A percentile compares a stretch with the other conserved stretches of the same genome.
phyloP scores from a whole-genome alignment of 1,140 invertebrate genomes.

The Plutomurus gul region DNA sequence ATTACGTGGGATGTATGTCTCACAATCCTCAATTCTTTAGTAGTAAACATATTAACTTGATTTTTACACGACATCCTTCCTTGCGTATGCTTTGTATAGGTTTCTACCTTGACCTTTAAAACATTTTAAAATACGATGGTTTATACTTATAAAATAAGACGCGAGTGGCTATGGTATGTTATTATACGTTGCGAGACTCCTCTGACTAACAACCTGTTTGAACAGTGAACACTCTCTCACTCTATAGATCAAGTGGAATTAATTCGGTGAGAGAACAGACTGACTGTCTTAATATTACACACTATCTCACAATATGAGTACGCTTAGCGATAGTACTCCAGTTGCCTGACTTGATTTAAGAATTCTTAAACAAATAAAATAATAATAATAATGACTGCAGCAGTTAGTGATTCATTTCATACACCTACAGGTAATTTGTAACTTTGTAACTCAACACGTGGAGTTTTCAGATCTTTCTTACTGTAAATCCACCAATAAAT shows the following conservation, averaged over 20 bases:
- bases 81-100: background rate
- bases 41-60: slow-evolving; percentile 1
- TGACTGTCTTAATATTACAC: background rate
- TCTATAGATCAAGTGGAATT: background rate
- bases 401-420: background rate
- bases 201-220: slow-evolving; percentile 10
- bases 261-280: background rate
- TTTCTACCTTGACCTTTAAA: background rate
- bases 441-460: background rate
- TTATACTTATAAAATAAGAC: too few species aligned
- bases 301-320: background rate
- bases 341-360: background rate
- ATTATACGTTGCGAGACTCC: slow-evolving; percentile 9
- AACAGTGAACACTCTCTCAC: background rate
- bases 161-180: slow-evolving; percentile 1
- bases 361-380: background rate
- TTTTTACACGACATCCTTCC: slow-evolving; percentile 4
- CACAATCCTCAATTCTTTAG: background rate
- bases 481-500: too few species aligned
- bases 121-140: background rate
- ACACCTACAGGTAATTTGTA: background rate
- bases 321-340: background rate
- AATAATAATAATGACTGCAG: background rate
- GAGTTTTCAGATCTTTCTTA: too few species aligned
- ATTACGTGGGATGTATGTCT: slow-evolving; percentile 29